Evolutionary conservation across 2,888 invertebrate genomes (phyloP).

Genomic region (Sesamia inferens): DNA sequence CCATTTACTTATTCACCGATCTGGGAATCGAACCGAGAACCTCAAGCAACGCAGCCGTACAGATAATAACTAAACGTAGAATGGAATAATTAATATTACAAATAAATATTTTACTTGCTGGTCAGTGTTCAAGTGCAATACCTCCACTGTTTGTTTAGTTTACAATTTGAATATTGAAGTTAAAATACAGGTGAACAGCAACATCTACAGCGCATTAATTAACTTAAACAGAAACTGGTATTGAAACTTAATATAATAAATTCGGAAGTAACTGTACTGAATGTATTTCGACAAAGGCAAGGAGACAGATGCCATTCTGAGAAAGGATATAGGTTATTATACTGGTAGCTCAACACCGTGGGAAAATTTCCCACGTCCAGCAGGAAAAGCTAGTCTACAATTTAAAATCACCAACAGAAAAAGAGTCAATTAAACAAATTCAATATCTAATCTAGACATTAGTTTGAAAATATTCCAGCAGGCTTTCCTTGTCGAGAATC

Average conservation of each 20-base stretch:
- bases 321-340: neutral
- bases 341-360: neutral
- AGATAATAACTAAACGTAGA: neutral
- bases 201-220: too few species aligned
- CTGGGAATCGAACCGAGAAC: too few species aligned
- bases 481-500: conserved; percentile 8
- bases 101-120: too few species aligned
- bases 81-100: neutral
- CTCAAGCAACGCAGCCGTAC: too few species aligned
- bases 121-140: too few species aligned
- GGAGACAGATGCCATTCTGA: neutral
- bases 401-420: neutral
- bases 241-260: neutral
- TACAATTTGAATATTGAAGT: neutral
- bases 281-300: neutral
- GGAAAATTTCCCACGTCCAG: neutral
- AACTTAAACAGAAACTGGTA: too few species aligned
- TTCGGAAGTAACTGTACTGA: too few species aligned
- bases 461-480: conserved; percentile 4
- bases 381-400: neutral
- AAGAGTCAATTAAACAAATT: too few species aligned
- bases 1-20: too few species aligned
- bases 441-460: conserved; percentile 8
- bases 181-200: neutral
- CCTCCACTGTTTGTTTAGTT: too few species aligned